These are phyloP conservation scores for Arrhopalites spinosus DNA, from an alignment of 2,888 invertebrate genomes.

Conservation along the genomic window DNA sequence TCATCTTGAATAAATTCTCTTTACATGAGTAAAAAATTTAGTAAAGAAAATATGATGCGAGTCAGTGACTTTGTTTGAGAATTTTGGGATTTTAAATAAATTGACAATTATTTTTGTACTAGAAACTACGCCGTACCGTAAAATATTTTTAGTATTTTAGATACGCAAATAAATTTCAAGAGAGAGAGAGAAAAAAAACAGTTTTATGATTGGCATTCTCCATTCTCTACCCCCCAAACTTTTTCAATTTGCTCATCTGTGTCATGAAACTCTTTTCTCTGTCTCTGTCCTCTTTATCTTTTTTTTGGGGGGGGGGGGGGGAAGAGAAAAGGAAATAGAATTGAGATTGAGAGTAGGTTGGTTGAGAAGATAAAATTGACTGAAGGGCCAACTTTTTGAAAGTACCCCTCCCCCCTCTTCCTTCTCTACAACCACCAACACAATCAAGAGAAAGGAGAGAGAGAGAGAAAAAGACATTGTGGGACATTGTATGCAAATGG, in stretches of 20 bases:
- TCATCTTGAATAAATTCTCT: too few species aligned
- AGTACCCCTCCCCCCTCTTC: too few species aligned
- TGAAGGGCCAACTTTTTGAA: not conserved
- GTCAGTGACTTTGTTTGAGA: constrained; percentile 28
- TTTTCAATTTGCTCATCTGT: constrained; percentile 30
- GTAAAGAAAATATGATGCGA: too few species aligned
- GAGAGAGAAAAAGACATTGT: not conserved
- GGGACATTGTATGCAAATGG: constrained; percentile 19
- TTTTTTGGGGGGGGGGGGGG: not conserved
- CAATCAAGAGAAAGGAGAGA: not conserved
- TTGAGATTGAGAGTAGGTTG: too few species aligned
- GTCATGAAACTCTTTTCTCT: not conserved
- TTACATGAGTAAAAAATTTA: too few species aligned
- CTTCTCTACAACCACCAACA: not conserved
- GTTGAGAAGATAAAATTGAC: constrained; percentile 5
- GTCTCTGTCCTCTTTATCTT: not conserved
- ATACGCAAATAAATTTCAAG: too few species aligned
- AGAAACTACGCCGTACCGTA: too few species aligned
- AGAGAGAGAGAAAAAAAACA: too few species aligned
- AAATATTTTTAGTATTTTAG: too few species aligned
- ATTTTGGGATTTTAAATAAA: too few species aligned
- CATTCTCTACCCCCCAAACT: constrained; percentile 28
- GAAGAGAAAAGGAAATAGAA: constrained; percentile 29
- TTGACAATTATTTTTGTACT: too few species aligned
- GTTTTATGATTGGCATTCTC: too few species aligned